These are phyloP conservation scores for Gambusia affinis DNA, from an alignment of 2,113 vertebrate genomes.

Conservation along the genomic window DNA sequence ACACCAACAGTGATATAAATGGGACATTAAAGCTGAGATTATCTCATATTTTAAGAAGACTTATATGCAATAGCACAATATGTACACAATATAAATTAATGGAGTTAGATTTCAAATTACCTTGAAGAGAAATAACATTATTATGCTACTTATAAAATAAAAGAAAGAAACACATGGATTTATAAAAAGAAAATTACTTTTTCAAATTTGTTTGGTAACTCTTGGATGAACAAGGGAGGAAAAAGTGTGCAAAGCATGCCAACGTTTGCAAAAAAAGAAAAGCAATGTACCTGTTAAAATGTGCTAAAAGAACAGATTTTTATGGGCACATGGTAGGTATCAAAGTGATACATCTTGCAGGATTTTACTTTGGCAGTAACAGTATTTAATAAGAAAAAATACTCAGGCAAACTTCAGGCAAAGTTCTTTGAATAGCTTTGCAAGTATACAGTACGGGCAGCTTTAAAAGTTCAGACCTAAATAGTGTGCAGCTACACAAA, in stretches of 20 bases:
- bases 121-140: slow-evolving; percentile 33
- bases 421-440: not conserved
- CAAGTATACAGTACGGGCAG: not conserved
- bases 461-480: slow-evolving; percentile 3
- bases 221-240: slow-evolving; percentile 26
- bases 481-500: slow-evolving; percentile 29
- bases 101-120: slow-evolving; percentile 15
- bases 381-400: not conserved
- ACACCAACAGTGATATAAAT: not conserved
- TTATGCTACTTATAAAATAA: slow-evolving; percentile 73
- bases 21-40: not conserved
- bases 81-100: slow-evolving; percentile 60
- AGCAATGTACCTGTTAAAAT: not conserved
- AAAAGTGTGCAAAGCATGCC: slow-evolving; percentile 67
- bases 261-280: slow-evolving; percentile 4
- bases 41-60: not conserved
- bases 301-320: not conserved
- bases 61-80: slow-evolving; percentile 17
- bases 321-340: not conserved
- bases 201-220: slow-evolving; percentile 32
- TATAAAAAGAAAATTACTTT: not conserved
- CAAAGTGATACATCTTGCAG: slow-evolving; percentile 6
- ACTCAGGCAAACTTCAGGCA: not conserved
- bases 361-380: not conserved
- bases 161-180: slow-evolving; percentile 35